Conservation (phyloP, 2,888 invertebrate species). For the Amorpha juglandis region DNA sequence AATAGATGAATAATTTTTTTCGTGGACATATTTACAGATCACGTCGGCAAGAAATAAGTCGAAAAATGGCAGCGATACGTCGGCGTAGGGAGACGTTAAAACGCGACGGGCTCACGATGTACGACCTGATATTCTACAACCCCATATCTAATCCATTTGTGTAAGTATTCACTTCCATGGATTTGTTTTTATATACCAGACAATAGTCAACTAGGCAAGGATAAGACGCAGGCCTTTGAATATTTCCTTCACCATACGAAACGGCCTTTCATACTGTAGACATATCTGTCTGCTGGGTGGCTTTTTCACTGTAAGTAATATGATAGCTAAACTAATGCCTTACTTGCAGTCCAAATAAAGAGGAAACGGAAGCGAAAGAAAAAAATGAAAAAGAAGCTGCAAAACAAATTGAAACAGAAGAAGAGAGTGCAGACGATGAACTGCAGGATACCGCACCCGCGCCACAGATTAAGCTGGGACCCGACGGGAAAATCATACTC, state of each 20-base stretch:
- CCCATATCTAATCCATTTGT: slow-evolving; percentile 91
- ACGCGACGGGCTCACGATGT: slow-evolving; percentile 91
- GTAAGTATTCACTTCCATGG: slow-evolving; percentile 60
- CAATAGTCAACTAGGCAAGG: no score
- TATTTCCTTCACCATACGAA: no score
- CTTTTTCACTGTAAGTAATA: no score
- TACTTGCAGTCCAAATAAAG: slow-evolving; percentile 63
- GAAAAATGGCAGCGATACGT: slow-evolving; percentile 64
- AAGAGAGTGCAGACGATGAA: slow-evolving; percentile 41
- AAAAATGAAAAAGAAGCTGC: slow-evolving; percentile 61
- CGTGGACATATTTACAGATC: slow-evolving; percentile 41
- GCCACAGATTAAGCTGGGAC: slow-evolving; percentile 93
- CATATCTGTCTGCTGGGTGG: no score
- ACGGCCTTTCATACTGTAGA: no score
- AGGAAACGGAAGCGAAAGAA: slow-evolving; percentile 65
- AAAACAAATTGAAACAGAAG: slow-evolving; percentile 41
- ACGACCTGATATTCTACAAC: slow-evolving; percentile 96
- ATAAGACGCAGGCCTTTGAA: no score
- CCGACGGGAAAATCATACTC: slow-evolving; percentile 92
- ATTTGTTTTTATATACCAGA: neutral
- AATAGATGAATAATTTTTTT: no score
- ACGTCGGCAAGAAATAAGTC: slow-evolving; percentile 62
- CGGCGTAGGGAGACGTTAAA: slow-evolving; percentile 60
- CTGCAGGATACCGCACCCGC: slow-evolving; percentile 83
- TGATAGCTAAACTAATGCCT: no score